Evolutionary conservation across 1,140 invertebrate genomes (phyloP), one percentile per base, ranked within the genome.

Genomic region (Conopomorpha cramerella): DNA sequence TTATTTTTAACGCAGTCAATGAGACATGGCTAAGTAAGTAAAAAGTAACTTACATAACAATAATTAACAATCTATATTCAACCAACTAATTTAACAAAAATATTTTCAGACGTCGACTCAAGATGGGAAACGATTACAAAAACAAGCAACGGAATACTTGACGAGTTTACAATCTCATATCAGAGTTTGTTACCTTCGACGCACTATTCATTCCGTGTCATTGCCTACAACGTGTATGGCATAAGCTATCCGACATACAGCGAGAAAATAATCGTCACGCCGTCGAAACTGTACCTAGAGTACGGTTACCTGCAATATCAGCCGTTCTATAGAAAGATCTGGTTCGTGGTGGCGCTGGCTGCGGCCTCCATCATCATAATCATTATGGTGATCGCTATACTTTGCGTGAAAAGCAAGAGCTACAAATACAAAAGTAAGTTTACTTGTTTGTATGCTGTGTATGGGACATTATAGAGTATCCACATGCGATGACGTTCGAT

Each of bases 261-360:
- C 3, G 87, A 90, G 19, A 90, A 95, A 61, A 84, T 83, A 41
- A 91, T 95, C 36, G 73, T 92, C 49, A 95, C 91, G 1, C 92
- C 92, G 3, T 93, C 91, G n/a, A 95, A 94, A 57, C 55, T 93
- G 8, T 93, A 93, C 61, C 68, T 93, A 40, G 91, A 94, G 56
- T 94, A 94, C 47, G 91, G 91, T 7, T 93, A 92, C 61, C 73
- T 92, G 18, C 91, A 94, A 66, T 86, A 90, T 49, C 86, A 86
- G 48, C 93, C 95, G 3, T 97, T 98, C 73, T 96, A 98, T 55
- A 82, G 93, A 27, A 88, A 96, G 77, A 95, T 93, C 1, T 99
- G 96, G 96, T 99, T 99, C 64, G 90, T 97, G 85, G 94, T 98
- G 2, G 91, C 93, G 3, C 77, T 96, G 30, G 95, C 95, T 1